phyloP scores from a whole-genome alignment of 2,113 vertebrate genomes.

The Upupa epops region DNA sequence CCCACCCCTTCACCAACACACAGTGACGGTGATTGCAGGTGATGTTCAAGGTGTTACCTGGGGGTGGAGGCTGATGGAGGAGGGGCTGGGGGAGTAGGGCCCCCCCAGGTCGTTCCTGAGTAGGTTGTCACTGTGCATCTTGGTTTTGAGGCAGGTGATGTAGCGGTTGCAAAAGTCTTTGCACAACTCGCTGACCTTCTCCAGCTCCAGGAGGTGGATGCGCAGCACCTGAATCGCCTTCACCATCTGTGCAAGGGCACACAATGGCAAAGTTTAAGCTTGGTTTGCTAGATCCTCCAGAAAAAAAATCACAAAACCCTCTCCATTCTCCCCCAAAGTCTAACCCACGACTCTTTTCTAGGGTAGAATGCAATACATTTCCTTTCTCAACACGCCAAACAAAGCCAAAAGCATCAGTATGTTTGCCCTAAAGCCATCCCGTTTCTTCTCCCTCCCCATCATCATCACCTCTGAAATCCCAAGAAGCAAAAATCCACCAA shows the following conservation, averaged over 20 bases:
- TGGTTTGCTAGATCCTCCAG: rapidly evolving
- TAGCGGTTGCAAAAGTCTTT: conserved; percentile 99
- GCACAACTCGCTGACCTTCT: conserved; percentile 98
- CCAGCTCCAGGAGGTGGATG: conserved; percentile 96
- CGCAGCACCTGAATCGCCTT: conserved; percentile 98
- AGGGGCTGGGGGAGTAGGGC: conserved; percentile 93
- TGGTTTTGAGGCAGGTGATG: conserved; percentile 99
- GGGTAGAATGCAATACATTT: not conserved
- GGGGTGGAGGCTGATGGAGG: conserved; percentile 88
- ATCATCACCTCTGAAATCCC: not conserved
- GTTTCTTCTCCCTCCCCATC: not conserved
- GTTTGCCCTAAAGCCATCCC: not conserved
- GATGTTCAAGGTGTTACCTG: conserved; percentile 68
- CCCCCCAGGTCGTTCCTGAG: conserved; percentile 96
- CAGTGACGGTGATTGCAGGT: rapidly evolving
- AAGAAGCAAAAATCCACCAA: not conserved
- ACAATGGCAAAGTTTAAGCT: not conserved
- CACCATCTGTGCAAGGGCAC: conserved; percentile 83
- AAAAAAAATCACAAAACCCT: not conserved
- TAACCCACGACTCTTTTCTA: rapidly evolving
- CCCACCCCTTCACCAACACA: rapidly evolving
- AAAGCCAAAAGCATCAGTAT: not conserved
- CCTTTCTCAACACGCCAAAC: not conserved
- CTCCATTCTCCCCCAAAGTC: not conserved
- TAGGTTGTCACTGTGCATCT: conserved; percentile 99